These are phyloP conservation scores for Polietes domitor DNA, from an alignment of 2,888 invertebrate genomes.

Conservation along the genomic window DNA sequence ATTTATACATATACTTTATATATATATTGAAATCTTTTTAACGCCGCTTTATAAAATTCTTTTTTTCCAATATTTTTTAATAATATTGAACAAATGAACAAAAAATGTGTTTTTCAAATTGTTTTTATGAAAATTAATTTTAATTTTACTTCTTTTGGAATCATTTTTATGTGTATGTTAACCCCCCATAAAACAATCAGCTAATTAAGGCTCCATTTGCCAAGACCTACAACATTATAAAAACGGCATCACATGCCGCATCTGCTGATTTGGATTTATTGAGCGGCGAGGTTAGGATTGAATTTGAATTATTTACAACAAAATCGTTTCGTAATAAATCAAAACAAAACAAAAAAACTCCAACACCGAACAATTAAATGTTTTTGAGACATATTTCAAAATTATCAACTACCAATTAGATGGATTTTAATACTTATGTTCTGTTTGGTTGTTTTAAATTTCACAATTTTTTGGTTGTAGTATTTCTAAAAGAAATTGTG, in stretches of 20 bases:
- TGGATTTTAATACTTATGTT: conserved; percentile 37
- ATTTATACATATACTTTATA: not conserved
- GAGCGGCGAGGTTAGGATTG: conserved; percentile 82
- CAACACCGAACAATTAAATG: conserved; percentile 61
- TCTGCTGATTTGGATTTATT: conserved; percentile 86
- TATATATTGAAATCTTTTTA: conserved; percentile 36
- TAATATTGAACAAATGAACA: not conserved
- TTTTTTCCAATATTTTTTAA: conserved; percentile 37
- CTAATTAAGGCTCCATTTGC: conserved; percentile 98
- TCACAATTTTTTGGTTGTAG: conserved; percentile 23
- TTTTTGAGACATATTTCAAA: conserved; percentile 70
- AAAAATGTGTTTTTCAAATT: conserved; percentile 52
- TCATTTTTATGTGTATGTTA: conserved; percentile 71
- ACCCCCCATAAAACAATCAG: conserved; percentile 82
- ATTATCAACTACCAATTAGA: conserved; percentile 55
- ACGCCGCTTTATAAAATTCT: conserved; percentile 32
- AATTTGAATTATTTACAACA: conserved; percentile 66
- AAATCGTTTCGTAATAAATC: conserved; percentile 60
- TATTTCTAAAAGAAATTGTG: not conserved
- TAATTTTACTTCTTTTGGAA: conserved; percentile 72
- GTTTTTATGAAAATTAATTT: conserved; percentile 64
- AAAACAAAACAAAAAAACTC: conserved; percentile 34
- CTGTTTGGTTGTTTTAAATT: conserved; percentile 11
- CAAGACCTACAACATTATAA: conserved; percentile 97
- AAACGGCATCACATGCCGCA: conserved; percentile 87